Conservation (phyloP, 37 sponge, comb jelly and placozoan species). For the Hormiphora californensis region DNA sequence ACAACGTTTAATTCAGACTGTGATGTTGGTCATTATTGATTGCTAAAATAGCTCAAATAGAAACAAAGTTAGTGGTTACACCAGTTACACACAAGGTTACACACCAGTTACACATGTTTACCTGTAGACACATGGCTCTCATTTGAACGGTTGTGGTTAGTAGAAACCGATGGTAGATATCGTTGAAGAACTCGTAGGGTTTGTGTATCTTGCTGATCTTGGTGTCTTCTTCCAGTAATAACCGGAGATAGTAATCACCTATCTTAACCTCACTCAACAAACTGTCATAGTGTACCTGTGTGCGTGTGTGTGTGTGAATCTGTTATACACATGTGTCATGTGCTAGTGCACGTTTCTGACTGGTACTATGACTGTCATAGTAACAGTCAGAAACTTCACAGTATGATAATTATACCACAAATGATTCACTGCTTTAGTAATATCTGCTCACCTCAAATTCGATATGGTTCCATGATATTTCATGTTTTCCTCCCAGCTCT, state of each 20-base stretch:
- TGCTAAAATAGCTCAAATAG: neutral
- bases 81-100: neutral
- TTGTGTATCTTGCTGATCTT: constrained; percentile 73
- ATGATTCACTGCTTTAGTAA: neutral
- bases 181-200: constrained; percentile 97
- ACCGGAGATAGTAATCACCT: constrained; percentile 92
- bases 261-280: constrained; percentile 91
- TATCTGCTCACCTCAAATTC: constrained; percentile 86
- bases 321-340: too few relatives aligned
- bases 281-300: constrained; percentile 78
- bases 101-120: neutral
- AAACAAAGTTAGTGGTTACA: neutral
- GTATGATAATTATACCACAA: too few relatives aligned
- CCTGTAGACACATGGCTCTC: constrained; percentile 97
- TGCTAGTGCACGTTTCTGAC: too few relatives aligned
- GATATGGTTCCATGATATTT: constrained; percentile 87
- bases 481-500: constrained; percentile 79
- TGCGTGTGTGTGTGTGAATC: too few relatives aligned
- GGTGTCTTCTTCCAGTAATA: constrained; percentile 87
- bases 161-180: constrained; percentile 95
- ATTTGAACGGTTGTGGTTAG: constrained; percentile 92
- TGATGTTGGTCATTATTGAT: neutral
- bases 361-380: too few relatives aligned
- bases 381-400: too few relatives aligned
- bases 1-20: too few relatives aligned